These are phyloP conservation scores for Barbus barbus DNA, from an alignment of 2,113 vertebrate genomes.

Conservation along the genomic window DNA sequence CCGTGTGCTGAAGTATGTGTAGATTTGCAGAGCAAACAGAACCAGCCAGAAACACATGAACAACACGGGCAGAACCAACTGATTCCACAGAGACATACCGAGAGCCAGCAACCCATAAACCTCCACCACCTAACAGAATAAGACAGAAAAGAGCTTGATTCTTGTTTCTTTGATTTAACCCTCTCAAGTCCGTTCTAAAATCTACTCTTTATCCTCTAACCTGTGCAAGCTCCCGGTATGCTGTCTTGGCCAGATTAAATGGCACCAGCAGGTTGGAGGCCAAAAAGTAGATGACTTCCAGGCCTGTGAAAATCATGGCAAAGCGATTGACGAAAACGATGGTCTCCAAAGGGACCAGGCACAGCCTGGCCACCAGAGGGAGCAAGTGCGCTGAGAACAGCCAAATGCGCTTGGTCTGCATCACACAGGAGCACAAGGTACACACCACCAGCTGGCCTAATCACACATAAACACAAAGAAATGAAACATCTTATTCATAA, in stretches of 20 bases:
- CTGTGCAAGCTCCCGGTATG: slow-evolving; percentile 95
- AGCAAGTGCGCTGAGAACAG: slow-evolving; percentile 97
- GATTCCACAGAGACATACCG: slow-evolving; percentile 98
- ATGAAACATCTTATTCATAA: background rate
- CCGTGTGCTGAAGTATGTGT: slow-evolving; percentile 95
- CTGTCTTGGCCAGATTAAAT: slow-evolving; percentile 95
- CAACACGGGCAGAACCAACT: slow-evolving; percentile 94
- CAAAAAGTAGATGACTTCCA: slow-evolving; percentile 97
- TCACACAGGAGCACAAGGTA: slow-evolving; percentile 96
- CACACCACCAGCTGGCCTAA: slow-evolving; percentile 97
- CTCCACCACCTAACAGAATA: slow-evolving; percentile 88
- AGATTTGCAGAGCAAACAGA: slow-evolving; percentile 96
- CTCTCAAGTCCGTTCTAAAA: background rate
- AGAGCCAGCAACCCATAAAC: slow-evolving; percentile 94
- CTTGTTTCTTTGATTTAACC: background rate
- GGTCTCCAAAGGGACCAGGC: slow-evolving; percentile 93
- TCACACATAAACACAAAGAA: background rate
- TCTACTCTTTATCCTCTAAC: slow-evolving; percentile 68
- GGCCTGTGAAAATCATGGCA: slow-evolving; percentile 97
- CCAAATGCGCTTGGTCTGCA: slow-evolving; percentile 99
- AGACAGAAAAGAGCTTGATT: background rate
- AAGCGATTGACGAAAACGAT: slow-evolving; percentile 98
- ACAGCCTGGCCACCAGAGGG: slow-evolving; percentile 93
- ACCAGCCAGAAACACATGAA: slow-evolving; percentile 99
- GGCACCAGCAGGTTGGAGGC: slow-evolving; percentile 95